A percentile compares a stretch with the other conserved stretches of the same genome.
Evolutionary conservation across 1,140 invertebrate genomes (phyloP).

Genomic region (Pseudachorutes palmiensis): DNA sequence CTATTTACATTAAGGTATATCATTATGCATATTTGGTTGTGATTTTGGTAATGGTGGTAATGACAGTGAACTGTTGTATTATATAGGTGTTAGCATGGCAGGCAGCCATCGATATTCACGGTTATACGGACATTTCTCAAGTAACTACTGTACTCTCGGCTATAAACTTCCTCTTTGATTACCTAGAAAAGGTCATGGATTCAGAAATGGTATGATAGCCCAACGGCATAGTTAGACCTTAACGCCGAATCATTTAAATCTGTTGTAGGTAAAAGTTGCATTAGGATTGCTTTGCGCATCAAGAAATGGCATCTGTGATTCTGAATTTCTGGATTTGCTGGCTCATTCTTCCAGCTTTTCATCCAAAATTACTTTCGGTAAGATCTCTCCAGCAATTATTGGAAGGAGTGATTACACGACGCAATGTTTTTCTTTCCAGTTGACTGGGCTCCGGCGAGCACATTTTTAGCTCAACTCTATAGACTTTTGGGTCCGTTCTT

Average conservation of each 20-base stretch:
- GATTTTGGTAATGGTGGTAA: no score
- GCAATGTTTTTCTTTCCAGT: slow-evolving; percentile 42
- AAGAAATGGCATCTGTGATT: slow-evolving; percentile 60
- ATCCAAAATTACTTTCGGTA: slow-evolving; percentile 55
- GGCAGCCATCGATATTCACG: slow-evolving; percentile 52
- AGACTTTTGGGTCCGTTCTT: slow-evolving; percentile 58
- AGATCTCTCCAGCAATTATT: slow-evolving; percentile 41
- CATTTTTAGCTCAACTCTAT: slow-evolving; percentile 59
- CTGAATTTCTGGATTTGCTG: slow-evolving; percentile 64
- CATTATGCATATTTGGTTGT: no score
- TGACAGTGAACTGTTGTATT: not conserved
- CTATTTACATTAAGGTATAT: slow-evolving; percentile 57
- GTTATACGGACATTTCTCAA: slow-evolving; percentile 45
- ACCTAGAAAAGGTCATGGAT: slow-evolving; percentile 58
- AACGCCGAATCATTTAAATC: slow-evolving; percentile 17
- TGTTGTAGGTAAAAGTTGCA: slow-evolving; percentile 46
- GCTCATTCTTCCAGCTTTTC: slow-evolving; percentile 61
- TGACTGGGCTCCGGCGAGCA: slow-evolving; percentile 55
- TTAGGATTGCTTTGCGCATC: slow-evolving; percentile 60
- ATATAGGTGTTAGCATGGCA: slow-evolving; percentile 57
- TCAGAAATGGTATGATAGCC: slow-evolving; percentile 48
- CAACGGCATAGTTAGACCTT: slow-evolving; percentile 12
- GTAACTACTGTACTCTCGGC: slow-evolving; percentile 53
- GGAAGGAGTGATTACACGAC: not conserved
- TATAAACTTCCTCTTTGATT: slow-evolving; percentile 53